These are phyloP conservation scores for Capitulum mitella DNA, from an alignment of 2,888 invertebrate species.

Conservation along the genomic window DNA sequence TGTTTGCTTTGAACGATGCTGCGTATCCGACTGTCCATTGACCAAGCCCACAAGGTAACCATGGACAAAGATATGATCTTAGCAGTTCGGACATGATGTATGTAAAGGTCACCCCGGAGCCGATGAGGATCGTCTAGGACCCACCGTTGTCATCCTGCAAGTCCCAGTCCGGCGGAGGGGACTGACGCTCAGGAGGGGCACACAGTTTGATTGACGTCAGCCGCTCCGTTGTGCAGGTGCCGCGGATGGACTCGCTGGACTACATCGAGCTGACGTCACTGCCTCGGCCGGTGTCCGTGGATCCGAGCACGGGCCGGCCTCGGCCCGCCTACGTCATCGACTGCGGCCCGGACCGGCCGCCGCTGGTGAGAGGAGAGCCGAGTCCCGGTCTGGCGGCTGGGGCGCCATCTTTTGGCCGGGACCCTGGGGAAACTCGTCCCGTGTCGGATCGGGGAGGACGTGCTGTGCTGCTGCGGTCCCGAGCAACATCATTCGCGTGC, in stretches of 20 bases:
- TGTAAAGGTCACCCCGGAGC: too few species aligned
- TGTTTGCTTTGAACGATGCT: too few species aligned
- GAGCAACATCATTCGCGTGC: not conserved
- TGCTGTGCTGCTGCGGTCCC: not conserved
- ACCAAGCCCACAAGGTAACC: too few species aligned
- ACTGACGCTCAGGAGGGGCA: too few species aligned
- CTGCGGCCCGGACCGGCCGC: not conserved
- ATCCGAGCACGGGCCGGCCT: not conserved
- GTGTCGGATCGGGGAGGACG: not conserved
- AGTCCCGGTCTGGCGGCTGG: not conserved
- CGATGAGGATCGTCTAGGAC: too few species aligned
- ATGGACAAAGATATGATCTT: too few species aligned
- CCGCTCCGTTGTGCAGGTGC: too few species aligned
- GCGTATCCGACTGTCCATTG: too few species aligned
- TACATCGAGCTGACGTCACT: not conserved
- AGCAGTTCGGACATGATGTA: too few species aligned
- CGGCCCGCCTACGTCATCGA: not conserved
- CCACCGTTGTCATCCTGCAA: too few species aligned
- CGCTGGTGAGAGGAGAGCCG: not conserved
- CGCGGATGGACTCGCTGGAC: not conserved
- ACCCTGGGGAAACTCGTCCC: not conserved
- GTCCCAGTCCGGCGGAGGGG: too few species aligned
- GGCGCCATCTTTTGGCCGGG: not conserved
- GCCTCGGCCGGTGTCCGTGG: not conserved
- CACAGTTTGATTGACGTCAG: too few species aligned